Evolutionary conservation across 2,113 vertebrate genomes (phyloP), one percentile per base, ranked within the genome.

Genomic region (Oryzias melastigma): DNA sequence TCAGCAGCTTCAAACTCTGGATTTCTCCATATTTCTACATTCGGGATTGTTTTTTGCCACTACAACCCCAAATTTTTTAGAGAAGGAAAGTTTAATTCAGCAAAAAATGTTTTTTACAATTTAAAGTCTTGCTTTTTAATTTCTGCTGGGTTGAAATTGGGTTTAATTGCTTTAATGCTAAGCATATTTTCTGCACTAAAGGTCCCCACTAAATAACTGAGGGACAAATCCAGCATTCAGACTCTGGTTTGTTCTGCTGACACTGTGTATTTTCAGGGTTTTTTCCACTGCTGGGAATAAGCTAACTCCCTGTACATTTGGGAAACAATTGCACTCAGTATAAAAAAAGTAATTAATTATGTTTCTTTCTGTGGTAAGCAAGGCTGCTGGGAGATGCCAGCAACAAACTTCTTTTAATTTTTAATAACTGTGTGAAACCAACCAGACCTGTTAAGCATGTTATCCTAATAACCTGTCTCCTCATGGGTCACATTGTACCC

Each of bases 211-310:
- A 75, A 58, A 46, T 52, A 51, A 77, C 65, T 51, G 68, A 59
- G 56, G 65, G 52, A 82, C 80, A 82, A 74, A 81, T 71, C 73
- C 58, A 71, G 74, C 73, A 60, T 80, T 53, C 74, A 75, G 65
- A 76, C 76, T 54, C 65, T 24, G 45, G 75, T 70, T 52, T 47
- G 61, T 62, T 75, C 52, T 80, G 73, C 83, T 74, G 81, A 82
- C 65, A 73, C 68, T 40, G 68, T 62, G 44, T 55, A 50, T 78
- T 67, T 27, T 62, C 25, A 27, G 25, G 25, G 48, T 14, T 14
- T 35, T 43, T 19, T 35, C 10, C 10, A 12, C 64, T 51, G 29
- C 47, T 24, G 56, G 57, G 47, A 70, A 24, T 22, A 1, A 14
- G 3, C 54, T 44, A 10, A 14, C 53, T 77, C 68, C 50, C 53